phyloP scores from a whole-genome alignment of 2,797 vertebrate species.

The Lophotriccus pileatus region DNA sequence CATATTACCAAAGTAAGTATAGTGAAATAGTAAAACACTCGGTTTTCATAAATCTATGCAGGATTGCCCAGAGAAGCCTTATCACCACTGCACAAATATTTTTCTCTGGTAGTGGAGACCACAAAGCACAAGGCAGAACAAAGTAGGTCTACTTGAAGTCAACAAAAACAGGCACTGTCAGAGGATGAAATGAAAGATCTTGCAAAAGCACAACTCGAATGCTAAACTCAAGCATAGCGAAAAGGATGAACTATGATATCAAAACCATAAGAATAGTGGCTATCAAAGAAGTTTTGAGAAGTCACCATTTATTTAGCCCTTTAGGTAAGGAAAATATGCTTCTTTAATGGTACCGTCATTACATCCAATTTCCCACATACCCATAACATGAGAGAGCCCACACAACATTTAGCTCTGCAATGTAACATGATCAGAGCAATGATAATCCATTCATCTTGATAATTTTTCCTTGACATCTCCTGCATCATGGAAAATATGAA shows the following conservation, averaged over 20 bases:
- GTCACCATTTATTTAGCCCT: background rate
- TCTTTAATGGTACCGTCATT: background rate
- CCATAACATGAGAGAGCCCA: background rate
- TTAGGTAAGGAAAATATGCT: background rate
- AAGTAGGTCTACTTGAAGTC: background rate
- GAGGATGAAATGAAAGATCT: background rate
- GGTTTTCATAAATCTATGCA: background rate
- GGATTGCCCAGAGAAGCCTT: background rate
- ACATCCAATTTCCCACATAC: background rate
- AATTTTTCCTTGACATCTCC: background rate
- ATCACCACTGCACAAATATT: background rate
- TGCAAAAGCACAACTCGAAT: background rate
- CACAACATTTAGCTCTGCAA: background rate
- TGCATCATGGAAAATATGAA: background rate
- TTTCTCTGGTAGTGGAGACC: background rate
- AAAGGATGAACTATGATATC: background rate
- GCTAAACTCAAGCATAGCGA: background rate
- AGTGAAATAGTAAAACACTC: background rate
- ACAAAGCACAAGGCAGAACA: background rate
- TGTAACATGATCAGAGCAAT: background rate
- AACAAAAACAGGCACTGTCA: background rate
- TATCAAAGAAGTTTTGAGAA: background rate
- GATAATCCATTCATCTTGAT: background rate
- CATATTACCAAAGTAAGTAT: background rate
- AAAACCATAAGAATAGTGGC: background rate